phyloP scores from a whole-genome alignment of 2,888 invertebrate genomes.

The Beris chalybata region DNA sequence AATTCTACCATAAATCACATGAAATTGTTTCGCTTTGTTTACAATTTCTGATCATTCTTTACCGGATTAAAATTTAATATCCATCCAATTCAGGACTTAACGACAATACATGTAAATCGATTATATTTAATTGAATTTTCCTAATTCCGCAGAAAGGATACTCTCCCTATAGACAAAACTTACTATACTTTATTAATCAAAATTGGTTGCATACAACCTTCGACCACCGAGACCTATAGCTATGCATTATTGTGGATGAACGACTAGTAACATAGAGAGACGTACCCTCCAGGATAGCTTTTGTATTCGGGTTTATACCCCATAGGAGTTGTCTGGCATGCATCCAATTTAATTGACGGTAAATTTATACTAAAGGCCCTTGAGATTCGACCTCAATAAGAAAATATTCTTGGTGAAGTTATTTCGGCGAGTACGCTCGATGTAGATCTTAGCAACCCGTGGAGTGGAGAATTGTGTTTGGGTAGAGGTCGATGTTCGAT shows the following conservation, averaged over 20 bases:
- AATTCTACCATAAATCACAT: too few species aligned
- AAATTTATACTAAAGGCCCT: slow-evolving; percentile 27
- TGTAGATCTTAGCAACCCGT: too few species aligned
- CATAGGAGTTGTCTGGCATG: slow-evolving; percentile 24
- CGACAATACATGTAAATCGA: too few species aligned
- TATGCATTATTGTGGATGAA: neutral
- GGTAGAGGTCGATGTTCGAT: too few species aligned
- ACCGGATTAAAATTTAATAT: too few species aligned
- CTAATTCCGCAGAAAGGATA: slow-evolving; percentile 5
- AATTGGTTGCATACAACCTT: slow-evolving; percentile 10
- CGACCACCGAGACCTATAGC: too few species aligned
- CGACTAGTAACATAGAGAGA: neutral
- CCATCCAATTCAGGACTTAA: too few species aligned
- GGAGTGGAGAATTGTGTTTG: too few species aligned
- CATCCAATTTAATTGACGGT: slow-evolving; percentile 34
- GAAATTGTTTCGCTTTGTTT: too few species aligned
- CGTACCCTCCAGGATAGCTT: neutral
- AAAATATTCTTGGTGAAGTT: slow-evolving; percentile 29
- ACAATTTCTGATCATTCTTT: too few species aligned
- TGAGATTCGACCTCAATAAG: slow-evolving; percentile 32
- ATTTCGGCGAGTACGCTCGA: neutral
- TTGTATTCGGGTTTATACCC: neutral
- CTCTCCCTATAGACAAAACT: neutral
- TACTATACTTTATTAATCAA: slow-evolving; percentile 12
- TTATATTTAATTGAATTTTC: slow-evolving; percentile 11